Evolutionary conservation across 2,888 invertebrate species (phyloP).

Genomic region (Catocala fraxini): DNA sequence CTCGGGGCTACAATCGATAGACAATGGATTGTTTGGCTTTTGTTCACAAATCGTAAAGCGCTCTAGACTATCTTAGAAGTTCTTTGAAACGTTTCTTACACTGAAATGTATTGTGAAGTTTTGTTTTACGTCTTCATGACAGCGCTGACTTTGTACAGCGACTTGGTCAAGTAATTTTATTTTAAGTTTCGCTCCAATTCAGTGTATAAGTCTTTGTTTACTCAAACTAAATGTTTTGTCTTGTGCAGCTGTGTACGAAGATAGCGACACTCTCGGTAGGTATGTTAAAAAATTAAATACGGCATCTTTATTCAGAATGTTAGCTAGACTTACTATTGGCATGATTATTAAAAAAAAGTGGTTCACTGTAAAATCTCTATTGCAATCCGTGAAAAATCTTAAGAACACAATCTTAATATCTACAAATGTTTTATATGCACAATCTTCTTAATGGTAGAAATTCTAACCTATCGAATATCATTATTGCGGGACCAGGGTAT

Average conservation of each 20-base stretch:
- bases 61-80: slow-evolving; percentile 67
- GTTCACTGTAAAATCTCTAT: no score
- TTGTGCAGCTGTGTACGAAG: slow-evolving; percentile 11
- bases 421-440: no score
- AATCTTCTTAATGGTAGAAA: no score
- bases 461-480: no score
- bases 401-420: no score
- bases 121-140: slow-evolving; percentile 63
- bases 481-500: no score
- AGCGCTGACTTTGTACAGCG: slow-evolving; percentile 50
- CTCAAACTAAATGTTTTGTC: slow-evolving; percentile 35
- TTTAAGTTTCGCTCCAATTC: slow-evolving; percentile 43
- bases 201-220: slow-evolving; percentile 44
- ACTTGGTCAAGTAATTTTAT: slow-evolving; percentile 53
- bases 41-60: slow-evolving; percentile 80
- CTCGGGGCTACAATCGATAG: slow-evolving; percentile 79
- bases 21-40: slow-evolving; percentile 83
- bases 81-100: slow-evolving; percentile 72
- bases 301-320: neutral
- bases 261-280: slow-evolving; percentile 3
- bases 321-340: no score
- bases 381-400: no score
- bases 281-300: neutral
- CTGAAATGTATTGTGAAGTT: slow-evolving; percentile 67
- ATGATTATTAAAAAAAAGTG: no score